A percentile compares a stretch with the other conserved stretches of the same genome.
phyloP scores from a whole-genome alignment of 1,140 invertebrate genomes.

The Pemphigus obesinymphae region DNA sequence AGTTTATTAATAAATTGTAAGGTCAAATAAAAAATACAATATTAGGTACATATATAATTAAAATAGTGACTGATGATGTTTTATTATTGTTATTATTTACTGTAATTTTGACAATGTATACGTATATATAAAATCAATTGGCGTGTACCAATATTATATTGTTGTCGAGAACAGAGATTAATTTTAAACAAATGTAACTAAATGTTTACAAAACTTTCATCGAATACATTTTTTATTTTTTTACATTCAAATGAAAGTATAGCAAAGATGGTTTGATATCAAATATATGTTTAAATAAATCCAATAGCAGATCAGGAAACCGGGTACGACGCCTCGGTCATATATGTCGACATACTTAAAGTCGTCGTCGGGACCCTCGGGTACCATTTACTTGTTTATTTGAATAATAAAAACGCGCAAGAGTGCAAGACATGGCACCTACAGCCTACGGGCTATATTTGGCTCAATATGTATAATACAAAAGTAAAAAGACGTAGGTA shows the following conservation, averaged over 20 bases:
- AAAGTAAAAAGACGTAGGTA: not conserved
- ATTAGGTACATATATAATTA: too few species aligned
- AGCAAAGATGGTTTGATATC: too few species aligned
- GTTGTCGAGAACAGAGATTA: too few species aligned
- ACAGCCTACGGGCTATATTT: not conserved
- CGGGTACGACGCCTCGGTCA: not conserved
- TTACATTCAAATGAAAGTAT: not conserved
- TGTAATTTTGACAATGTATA: too few species aligned
- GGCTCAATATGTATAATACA: not conserved
- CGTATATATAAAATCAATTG: too few species aligned
- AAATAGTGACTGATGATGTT: too few species aligned
- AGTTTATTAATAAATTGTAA: not conserved
- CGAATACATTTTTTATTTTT: not conserved
- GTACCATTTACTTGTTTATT: conserved; percentile 6
- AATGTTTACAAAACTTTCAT: not conserved
- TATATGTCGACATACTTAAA: conserved; percentile 13
- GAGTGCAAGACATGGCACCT: not conserved
- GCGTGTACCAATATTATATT: too few species aligned
- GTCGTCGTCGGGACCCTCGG: not conserved
- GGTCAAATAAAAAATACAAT: not conserved
- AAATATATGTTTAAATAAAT: not conserved
- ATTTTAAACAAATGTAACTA: too few species aligned
- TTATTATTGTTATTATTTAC: too few species aligned
- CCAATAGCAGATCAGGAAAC: not conserved
- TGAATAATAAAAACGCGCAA: not conserved